Evolutionary conservation across 2,797 vertebrate genomes (phyloP), one percentile per base, ranked within the genome.

Genomic region (Myotis pilosus): DNA sequence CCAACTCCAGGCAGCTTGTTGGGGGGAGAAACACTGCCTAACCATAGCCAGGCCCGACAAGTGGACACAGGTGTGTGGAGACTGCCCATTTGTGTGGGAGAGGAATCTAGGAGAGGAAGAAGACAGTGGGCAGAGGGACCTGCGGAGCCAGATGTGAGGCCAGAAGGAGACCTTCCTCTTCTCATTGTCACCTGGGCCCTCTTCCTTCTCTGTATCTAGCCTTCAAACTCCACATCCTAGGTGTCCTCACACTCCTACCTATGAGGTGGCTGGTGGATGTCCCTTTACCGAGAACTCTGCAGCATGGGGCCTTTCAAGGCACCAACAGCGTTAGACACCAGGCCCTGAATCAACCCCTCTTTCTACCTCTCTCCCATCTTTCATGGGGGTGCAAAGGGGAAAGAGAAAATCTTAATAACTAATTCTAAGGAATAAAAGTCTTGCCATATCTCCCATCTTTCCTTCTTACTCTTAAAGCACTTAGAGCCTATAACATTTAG

Each of bases 81-180:
- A 69, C 74, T 23, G 60, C 68, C 81, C 6, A 2, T 25, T 7
- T 76, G 81, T 16, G 92, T 95, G 80, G 96, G 96, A 81, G 74
- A 96, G 90, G 93, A 96, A 96, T 94, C 60, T 87, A 83, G 93
- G 86, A 94, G 44, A 92, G 83, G 36, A 91, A 91, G 62, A 76
- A 23, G 76, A 28, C 3, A 0, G 93, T 79, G 78, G 91, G 38
- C 28, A 94, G 82, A 82, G 75, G 60, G 47, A 87, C 41, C 2
- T 0, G 79, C 53, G 66, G 15, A 44, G 20, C 38, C 30, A n/a
- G 83, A 84, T 72, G 30, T 55, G 72, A 85, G 93, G 64, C 60
- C 90, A 83, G 97, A 96, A 95, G 75, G 38, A n/a, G 72, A 74
- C 16, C 71, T 87, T 92, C 93, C 96, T 94, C 90, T 87, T 95